phyloP scores from a whole-genome alignment of 2,888 invertebrate species.

The Catocala sponsa region DNA sequence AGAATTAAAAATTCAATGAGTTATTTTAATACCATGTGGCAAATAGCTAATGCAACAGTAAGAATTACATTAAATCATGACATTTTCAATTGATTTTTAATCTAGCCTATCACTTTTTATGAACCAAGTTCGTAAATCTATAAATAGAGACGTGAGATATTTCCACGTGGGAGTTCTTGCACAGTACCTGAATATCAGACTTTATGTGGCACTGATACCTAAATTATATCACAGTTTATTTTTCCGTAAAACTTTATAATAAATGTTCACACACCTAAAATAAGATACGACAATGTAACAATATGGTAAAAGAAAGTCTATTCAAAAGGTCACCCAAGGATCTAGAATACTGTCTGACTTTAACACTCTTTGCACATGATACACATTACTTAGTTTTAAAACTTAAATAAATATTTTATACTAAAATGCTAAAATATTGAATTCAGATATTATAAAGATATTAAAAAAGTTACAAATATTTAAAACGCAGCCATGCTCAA shows the following conservation, averaged over 20 bases:
- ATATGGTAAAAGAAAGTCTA: slow-evolving; percentile 85
- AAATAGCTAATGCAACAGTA: slow-evolving; percentile 5
- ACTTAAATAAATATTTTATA: slow-evolving; percentile 70
- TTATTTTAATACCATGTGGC: slow-evolving; percentile 13
- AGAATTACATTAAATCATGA: slow-evolving; percentile 11
- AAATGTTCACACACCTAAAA: slow-evolving; percentile 62
- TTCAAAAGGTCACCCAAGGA: slow-evolving; percentile 85
- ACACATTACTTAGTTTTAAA: slow-evolving; percentile 72
- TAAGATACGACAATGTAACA: slow-evolving; percentile 69
- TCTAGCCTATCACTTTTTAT: slow-evolving; percentile 70
- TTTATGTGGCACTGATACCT: slow-evolving; percentile 75
- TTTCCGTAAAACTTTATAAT: slow-evolving; percentile 60
- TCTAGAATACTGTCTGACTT: slow-evolving; percentile 75
- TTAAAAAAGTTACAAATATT: slow-evolving; percentile 69
- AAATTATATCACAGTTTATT: slow-evolving; percentile 77
- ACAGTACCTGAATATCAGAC: slow-evolving; percentile 78
- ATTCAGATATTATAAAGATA: slow-evolving; percentile 65
- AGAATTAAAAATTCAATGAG: slow-evolving; percentile 23
- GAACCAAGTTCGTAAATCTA: slow-evolving; percentile 82
- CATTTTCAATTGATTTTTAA: slow-evolving; percentile 53
- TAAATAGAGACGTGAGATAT: slow-evolving; percentile 86
- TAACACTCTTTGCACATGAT: slow-evolving; percentile 75
- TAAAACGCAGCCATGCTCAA: slow-evolving; percentile 77
- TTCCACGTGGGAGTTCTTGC: slow-evolving; percentile 86
- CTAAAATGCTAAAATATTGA: slow-evolving; percentile 67